Evolutionary conservation across 2,797 vertebrate species (phyloP).

Genomic region (Anabacerthia variegaticeps): DNA sequence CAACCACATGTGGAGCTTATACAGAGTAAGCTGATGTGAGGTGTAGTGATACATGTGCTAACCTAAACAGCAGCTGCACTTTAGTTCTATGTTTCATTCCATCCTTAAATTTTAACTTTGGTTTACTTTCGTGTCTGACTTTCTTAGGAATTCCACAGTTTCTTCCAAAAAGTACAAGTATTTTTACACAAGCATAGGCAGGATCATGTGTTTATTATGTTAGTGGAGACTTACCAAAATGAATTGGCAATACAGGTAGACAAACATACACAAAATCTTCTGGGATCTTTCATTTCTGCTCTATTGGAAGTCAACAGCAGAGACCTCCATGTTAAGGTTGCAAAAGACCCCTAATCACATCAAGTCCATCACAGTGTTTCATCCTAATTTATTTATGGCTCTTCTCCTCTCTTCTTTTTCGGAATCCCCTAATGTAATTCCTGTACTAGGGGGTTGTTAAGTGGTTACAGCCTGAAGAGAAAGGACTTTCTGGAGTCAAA

Average conservation of each 20-base stretch:
- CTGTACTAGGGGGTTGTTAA: neutral
- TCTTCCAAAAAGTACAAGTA: neutral
- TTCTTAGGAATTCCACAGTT: neutral
- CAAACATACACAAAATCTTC: neutral
- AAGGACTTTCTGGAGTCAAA: neutral
- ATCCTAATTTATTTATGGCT: neutral
- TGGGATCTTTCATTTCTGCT: neutral
- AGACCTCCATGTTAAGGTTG: accelerated
- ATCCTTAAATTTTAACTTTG: neutral
- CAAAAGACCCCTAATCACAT: neutral
- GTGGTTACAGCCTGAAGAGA: neutral
- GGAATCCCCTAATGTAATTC: neutral
- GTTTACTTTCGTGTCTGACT: neutral
- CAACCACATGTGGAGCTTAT: neutral
- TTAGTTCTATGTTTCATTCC: neutral
- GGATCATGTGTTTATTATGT: neutral
- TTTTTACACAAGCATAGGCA: neutral
- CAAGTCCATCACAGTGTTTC: neutral
- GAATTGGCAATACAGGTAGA: accelerated
- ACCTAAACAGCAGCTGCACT: neutral
- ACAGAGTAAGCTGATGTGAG: neutral
- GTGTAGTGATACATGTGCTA: neutral
- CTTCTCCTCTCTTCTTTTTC: neutral
- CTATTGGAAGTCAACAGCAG: neutral
- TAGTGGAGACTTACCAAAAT: neutral